phyloP scores from a whole-genome alignment of 1,140 invertebrate genomes.

The Homarus americanus region DNA sequence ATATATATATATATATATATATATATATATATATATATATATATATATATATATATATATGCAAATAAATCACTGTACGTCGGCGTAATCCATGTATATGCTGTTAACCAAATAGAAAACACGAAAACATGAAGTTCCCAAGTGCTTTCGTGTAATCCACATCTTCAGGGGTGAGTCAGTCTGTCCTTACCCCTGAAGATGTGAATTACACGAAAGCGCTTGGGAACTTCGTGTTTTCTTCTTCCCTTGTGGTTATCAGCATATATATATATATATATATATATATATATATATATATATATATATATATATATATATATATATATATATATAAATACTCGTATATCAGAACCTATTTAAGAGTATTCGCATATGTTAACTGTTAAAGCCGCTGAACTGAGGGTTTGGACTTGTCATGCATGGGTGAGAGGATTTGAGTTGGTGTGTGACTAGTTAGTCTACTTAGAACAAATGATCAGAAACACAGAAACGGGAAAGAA shows the following conservation, averaged over 20 bases:
- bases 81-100: too few species aligned
- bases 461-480: not conserved
- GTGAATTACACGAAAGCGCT: too few species aligned
- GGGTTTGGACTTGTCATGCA: not conserved
- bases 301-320: conserved; percentile 30
- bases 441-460: not conserved
- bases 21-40: conserved; percentile 24
- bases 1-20: conserved; percentile 37
- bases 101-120: too few species aligned
- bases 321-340: conserved; percentile 42
- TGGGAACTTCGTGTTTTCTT: too few species aligned
- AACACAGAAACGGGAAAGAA: not conserved
- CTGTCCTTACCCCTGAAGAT: too few species aligned
- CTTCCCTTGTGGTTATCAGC: too few species aligned
- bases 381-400: not conserved
- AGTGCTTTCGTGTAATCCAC: too few species aligned
- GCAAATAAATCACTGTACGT: too few species aligned
- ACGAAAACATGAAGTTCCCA: too few species aligned
- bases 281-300: conserved; percentile 32
- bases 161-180: too few species aligned
- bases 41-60: conserved; percentile 49
- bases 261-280: conserved; percentile 27
- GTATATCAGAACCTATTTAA: not conserved
- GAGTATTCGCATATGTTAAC: conserved; percentile 8
- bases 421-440: conserved; percentile 2